phyloP scores from a whole-genome alignment of 1,140 invertebrate genomes.

The Psilanteris sp. region DNA sequence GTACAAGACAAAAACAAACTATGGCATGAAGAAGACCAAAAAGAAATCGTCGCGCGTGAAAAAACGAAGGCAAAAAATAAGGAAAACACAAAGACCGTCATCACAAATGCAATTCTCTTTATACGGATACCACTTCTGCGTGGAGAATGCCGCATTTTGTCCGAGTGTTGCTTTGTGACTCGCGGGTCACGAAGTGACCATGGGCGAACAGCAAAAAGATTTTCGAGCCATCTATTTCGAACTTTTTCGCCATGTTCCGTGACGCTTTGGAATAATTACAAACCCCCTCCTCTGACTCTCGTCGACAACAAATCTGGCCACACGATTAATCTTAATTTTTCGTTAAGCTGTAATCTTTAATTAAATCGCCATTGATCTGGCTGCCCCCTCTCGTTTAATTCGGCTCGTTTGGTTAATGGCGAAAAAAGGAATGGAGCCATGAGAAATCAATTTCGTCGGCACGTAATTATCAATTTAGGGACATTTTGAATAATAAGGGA shows the following conservation, averaged over 20 bases:
- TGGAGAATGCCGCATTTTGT: conserved; percentile 16
- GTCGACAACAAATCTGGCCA: not conserved
- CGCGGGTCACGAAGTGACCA: conserved; percentile 33
- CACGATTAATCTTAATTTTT: not conserved
- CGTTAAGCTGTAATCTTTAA: conserved; percentile 1
- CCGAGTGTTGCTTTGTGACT: conserved; percentile 9
- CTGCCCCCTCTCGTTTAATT: too few species aligned
- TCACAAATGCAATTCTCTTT: conserved; percentile 25
- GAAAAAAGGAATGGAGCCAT: not conserved
- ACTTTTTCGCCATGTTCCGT: not conserved
- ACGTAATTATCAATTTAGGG: conserved; percentile 76
- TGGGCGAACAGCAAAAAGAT: not conserved
- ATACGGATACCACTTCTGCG: conserved; percentile 7
- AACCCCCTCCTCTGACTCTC: conserved; percentile 6
- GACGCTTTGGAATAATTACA: conserved; percentile 68
- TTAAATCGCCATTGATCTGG: conserved; percentile 68
- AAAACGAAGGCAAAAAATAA: conserved; percentile 2
- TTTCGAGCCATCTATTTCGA: not conserved
- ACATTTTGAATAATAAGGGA: conserved; percentile 69
- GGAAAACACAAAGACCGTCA: conserved; percentile 1
- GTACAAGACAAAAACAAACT: conserved; percentile 1
- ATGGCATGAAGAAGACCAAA: conserved; percentile 5
- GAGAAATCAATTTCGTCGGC: conserved; percentile 72
- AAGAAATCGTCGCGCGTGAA: conserved; percentile 13
- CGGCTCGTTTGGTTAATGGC: too few species aligned